phyloP scores from a whole-genome alignment of 2,888 invertebrate species.

The Hemaris fuciformis region DNA sequence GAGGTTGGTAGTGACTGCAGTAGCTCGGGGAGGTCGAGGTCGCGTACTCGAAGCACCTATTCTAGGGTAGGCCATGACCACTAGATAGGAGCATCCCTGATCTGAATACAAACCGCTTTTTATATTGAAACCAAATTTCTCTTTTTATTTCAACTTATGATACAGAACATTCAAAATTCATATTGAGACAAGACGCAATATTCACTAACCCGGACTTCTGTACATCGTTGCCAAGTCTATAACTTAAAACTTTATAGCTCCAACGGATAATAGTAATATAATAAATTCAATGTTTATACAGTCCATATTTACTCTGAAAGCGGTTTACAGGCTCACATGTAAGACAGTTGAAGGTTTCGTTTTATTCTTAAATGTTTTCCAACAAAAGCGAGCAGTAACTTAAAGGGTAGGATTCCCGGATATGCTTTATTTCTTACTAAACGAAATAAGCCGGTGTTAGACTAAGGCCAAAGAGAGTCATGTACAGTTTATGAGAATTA shows the following conservation, averaged over 20 bases:
- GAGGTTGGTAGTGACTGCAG: too few species aligned
- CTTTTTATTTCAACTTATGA: neutral
- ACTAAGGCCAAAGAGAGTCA: too few species aligned
- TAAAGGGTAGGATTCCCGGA: too few species aligned
- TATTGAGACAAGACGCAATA: conserved; percentile 27
- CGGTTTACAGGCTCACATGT: neutral
- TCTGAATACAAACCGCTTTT: too few species aligned
- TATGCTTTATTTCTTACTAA: neutral
- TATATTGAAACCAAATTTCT: too few species aligned
- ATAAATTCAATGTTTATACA: conserved; percentile 14
- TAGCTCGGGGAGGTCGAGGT: too few species aligned
- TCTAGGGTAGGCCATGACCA: too few species aligned
- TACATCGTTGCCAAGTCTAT: conserved; percentile 16
- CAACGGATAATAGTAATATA: conserved; percentile 14
- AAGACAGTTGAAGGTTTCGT: neutral
- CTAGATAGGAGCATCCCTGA: too few species aligned
- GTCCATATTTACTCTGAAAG: neutral
- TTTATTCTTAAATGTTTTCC: neutral
- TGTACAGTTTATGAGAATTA: too few species aligned
- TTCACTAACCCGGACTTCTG: conserved; percentile 16
- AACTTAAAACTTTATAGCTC: conserved; percentile 21
- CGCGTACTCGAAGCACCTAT: too few species aligned
- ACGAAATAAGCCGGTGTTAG: too few species aligned
- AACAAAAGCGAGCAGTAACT: neutral
- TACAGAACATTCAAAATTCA: conserved; percentile 11